phyloP scores from a whole-genome alignment of 2,113 vertebrate genomes.

The Rhinichthys klamathensis region DNA sequence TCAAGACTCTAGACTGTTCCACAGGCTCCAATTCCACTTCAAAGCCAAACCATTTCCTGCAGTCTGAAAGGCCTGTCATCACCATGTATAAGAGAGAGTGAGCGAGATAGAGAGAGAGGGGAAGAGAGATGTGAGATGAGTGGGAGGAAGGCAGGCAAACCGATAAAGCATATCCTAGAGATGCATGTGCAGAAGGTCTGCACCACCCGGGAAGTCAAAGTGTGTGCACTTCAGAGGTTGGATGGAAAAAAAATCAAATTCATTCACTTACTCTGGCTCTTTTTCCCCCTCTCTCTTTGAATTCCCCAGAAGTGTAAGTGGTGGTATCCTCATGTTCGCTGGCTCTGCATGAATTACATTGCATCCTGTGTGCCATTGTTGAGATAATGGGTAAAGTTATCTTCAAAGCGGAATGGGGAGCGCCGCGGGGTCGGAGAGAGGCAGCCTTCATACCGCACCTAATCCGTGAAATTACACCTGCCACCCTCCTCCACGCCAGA shows the following conservation, averaged over 20 bases:
- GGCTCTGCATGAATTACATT: constrained; percentile 73
- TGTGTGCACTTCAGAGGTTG: constrained; percentile 31
- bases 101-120: constrained; percentile 54
- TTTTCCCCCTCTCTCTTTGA: constrained; percentile 57
- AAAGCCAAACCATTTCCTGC: constrained; percentile 73
- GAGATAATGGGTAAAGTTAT: constrained; percentile 82
- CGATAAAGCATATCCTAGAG: constrained; percentile 60
- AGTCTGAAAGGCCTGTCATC: constrained; percentile 75
- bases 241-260: constrained; percentile 51
- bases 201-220: constrained; percentile 20
- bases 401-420: constrained; percentile 78
- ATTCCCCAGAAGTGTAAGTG: constrained; percentile 67
- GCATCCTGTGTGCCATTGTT: constrained; percentile 77
- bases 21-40: constrained; percentile 76
- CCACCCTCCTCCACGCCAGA: constrained; percentile 62
- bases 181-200: constrained; percentile 58
- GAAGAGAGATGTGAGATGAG: constrained; percentile 48
- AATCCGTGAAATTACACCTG: constrained; percentile 87
- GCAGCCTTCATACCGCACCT: constrained; percentile 51
- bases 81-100: constrained; percentile 45
- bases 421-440: constrained; percentile 64
- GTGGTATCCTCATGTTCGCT: constrained; percentile 36
- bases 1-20: constrained; percentile 73
- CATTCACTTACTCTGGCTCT: constrained; percentile 12
- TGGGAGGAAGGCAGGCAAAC: constrained; percentile 64